phyloP scores from a whole-genome alignment of 2,113 vertebrate genomes.

The Rhodinocichla rosea region DNA sequence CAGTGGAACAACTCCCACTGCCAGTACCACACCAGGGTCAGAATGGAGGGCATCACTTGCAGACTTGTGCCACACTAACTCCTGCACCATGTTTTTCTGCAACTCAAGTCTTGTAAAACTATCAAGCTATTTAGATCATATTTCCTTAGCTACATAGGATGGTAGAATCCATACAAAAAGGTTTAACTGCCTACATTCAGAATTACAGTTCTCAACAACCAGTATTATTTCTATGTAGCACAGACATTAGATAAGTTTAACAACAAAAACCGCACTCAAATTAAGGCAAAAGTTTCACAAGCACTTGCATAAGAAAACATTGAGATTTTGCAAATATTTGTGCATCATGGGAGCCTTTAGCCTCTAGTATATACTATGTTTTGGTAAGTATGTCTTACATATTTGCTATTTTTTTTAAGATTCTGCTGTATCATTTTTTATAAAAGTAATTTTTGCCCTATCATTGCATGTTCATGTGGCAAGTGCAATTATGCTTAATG shows the following conservation, averaged over 20 bases:
- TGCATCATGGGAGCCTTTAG: neutral
- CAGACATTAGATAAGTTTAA: neutral
- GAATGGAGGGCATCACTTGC: neutral
- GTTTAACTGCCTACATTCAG: neutral
- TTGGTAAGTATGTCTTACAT: neutral
- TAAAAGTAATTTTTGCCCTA: constrained; percentile 22
- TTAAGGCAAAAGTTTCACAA: neutral
- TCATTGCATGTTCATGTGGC: neutral
- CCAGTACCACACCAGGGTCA: neutral
- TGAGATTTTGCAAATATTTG: neutral
- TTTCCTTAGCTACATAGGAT: neutral
- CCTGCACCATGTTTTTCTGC: neutral
- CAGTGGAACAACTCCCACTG: neutral
- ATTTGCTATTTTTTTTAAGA: neutral
- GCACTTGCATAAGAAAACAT: neutral
- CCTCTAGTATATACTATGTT: neutral
- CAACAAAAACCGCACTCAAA: neutral
- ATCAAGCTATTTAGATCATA: neutral
- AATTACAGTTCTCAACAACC: neutral
- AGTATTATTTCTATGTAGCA: neutral
- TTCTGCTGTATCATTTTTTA: constrained; percentile 10
- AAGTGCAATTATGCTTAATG: constrained; percentile 55
- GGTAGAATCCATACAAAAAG: neutral
- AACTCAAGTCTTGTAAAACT: neutral
- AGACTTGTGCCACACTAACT: neutral